Evolutionary conservation across 2,113 vertebrate genomes (phyloP), one percentile per base, ranked within the genome.

Genomic region (Lota lota): DNA sequence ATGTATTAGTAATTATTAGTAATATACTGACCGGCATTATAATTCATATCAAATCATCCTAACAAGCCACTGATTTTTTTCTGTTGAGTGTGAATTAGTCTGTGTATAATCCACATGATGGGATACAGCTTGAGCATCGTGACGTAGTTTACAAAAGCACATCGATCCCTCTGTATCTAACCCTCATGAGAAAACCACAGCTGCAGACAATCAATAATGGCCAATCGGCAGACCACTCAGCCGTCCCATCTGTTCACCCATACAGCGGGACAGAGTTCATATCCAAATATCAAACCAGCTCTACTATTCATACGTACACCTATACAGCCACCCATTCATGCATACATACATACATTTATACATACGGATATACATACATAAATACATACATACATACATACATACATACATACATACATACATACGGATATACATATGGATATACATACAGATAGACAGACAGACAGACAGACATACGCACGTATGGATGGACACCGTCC

Each of bases 201-300:
- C 79, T 88, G 82, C 81, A 81, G 61, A 80, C 73, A 78, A 78
- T 85, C 84, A 84, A 84, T 85, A 66, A 68, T 70, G 77, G 72
- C 78, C 70, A 72, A 76, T 80, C 81, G 70, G 68, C 67, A 83
- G 75, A 16, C 54, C 71, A 76, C 69, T 71, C 75, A 81, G 76
- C 73, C 60, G 77, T 73, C 53, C 57, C 65, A 66, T 47, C 67
- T 69, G 59, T 12, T 73, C 72, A 84, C 73, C 63, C 75, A 73
- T 72, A 60, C 67, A 57, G 63, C 50, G 20, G 53, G 40, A 67
- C 36, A 66, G 18, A 28, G 63, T 51, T 72, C 66, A 57, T 61
- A 64, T 61, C 63, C 18, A 68, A 11, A 53, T 21, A 69, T n/a
- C 36, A 1, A 20, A 57, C 51, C 14, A 22, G 68, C 24, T 67